Base-by-base conservation (phyloP, 2,113 vertebrate species). In the Callipepla squamata region DNA sequence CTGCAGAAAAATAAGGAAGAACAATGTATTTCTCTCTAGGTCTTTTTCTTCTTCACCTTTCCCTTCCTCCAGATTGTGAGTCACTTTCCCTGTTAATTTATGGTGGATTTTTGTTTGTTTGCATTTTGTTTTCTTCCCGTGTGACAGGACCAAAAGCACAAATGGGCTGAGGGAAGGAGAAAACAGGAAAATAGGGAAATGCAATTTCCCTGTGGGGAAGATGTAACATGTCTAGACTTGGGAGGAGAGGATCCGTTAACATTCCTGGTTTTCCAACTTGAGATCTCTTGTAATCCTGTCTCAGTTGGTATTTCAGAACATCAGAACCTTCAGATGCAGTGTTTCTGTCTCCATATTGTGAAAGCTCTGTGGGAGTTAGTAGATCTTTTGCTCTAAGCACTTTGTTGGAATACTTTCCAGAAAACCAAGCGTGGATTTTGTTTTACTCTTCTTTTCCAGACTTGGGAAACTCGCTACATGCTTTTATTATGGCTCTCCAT, bases 381-480 rank as follows among this genome's bases (percentile, higher is more conserved):
- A 3, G 2, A 4, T 57, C 6, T 58, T 75, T 51, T 82, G 62
- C 19, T 55, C 17, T 36, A 2, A 2, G 20, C 15, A 5, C 47
- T 68, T 42, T 18, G 12, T 9, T 79, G 79, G 47, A 80, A 23
- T 8, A 42, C 1, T 0, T 21, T 75, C 2, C 11, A 81, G 77
- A 19, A 61, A 76, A 80, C 15, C 8, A 53, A 67, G 11, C 40
- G 1, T 4, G 1, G 61, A 2, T 19, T 75, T 68, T 65, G 22
- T 70, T 61, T 86, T 23, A 13, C 63, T 20, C 0, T 53, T 79
- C 23, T 93, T 78, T 62, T 88, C 6, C 85, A 99, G 99, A 99
- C 98, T 2, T 99, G 99, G 99, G 98, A 99, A 85, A 99, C 98
- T 3, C 99, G 99, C 66, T 99, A 99, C 67, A 99, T 99, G 97